Evolutionary conservation across 2,113 vertebrate genomes (phyloP).

Genomic region (Ictidomys tridecemlineatus): DNA sequence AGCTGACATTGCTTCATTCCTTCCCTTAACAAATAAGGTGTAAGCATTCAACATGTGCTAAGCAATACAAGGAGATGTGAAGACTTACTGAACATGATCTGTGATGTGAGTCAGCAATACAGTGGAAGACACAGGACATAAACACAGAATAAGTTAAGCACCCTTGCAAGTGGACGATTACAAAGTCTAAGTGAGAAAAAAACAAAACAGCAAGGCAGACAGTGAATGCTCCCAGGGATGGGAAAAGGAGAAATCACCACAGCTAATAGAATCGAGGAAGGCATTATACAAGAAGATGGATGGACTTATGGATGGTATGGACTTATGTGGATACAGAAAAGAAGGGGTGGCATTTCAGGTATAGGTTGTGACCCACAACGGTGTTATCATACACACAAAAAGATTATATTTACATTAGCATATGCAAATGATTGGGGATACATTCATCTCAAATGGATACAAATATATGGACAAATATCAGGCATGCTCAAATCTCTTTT

Average conservation of each 20-base stretch:
- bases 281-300: not conserved
- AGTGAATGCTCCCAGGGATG: not conserved
- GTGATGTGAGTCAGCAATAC: not conserved
- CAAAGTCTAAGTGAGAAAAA: slow-evolving; percentile 24
- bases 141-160: not conserved
- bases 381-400: not conserved
- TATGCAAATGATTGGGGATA: slow-evolving; percentile 21
- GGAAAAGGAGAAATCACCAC: slow-evolving; percentile 26
- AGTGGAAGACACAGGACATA: not conserved
- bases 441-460: not conserved
- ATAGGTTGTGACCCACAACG: not conserved
- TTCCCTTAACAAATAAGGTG: not conserved
- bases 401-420: not conserved
- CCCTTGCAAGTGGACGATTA: not conserved
- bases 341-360: not conserved
- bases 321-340: not conserved
- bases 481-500: not conserved
- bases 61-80: not conserved
- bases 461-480: not conserved
- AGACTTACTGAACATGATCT: not conserved
- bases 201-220: not conserved
- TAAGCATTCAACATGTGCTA: not conserved
- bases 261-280: not conserved
- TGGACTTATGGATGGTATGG: not conserved
- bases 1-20: not conserved